These are phyloP conservation scores for Sisyra nigra DNA, from an alignment of 2,888 invertebrate species.

Conservation along the genomic window DNA sequence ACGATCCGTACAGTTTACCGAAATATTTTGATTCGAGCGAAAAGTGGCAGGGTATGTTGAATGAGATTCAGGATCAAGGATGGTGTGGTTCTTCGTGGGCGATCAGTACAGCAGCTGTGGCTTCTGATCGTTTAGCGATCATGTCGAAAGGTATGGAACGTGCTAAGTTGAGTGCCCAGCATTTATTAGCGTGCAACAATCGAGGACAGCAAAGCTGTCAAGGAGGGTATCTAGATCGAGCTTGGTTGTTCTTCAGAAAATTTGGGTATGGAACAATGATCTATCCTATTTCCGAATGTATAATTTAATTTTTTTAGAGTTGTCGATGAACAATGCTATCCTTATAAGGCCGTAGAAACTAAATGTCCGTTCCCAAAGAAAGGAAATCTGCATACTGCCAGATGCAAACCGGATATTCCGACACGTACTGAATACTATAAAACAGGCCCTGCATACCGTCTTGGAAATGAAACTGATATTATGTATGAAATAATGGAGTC, in stretches of 20 bases:
- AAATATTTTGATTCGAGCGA: constrained; percentile 56
- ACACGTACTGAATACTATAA: constrained; percentile 46
- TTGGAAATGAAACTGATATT: constrained; percentile 65
- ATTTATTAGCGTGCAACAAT: constrained; percentile 71
- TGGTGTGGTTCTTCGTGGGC: constrained; percentile 90
- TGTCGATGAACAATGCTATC: constrained; percentile 74
- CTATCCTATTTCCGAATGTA: background rate
- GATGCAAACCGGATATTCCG: constrained; percentile 33
- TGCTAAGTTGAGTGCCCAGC: constrained; percentile 63
- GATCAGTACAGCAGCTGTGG: constrained; percentile 66
- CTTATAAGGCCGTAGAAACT: constrained; percentile 48
- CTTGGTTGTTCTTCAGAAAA: constrained; percentile 77
- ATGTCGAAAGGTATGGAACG: constrained; percentile 67
- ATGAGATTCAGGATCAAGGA: constrained; percentile 53
- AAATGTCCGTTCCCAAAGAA: constrained; percentile 42
- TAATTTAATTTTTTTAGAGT: constrained; percentile 36
- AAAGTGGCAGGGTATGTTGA: constrained; percentile 59
- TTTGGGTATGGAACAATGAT: constrained; percentile 39
- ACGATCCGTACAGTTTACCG: constrained; percentile 45
- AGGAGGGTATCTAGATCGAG: constrained; percentile 80
- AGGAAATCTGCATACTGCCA: constrained; percentile 31
- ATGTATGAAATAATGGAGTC: constrained; percentile 82
- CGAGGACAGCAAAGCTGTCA: constrained; percentile 64
- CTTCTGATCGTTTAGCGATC: constrained; percentile 68
- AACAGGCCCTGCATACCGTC: constrained; percentile 59